Conservation (phyloP, 2,113 vertebrate genomes). For the Motacilla alba region DNA sequence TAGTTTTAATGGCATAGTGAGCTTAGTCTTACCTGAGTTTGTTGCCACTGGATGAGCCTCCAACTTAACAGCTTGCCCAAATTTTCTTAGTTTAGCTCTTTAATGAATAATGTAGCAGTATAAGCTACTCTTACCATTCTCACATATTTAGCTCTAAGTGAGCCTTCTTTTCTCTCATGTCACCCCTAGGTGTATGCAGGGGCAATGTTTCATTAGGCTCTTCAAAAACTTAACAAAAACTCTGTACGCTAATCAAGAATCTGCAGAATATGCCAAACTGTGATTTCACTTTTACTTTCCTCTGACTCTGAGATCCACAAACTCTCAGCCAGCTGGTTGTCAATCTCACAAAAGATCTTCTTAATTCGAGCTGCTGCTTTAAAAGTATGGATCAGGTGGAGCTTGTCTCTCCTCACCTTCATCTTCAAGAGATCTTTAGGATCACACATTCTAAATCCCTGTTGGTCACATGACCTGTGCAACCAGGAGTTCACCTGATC, state of each 20-base stretch:
- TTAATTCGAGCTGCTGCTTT: not conserved
- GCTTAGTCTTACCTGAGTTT: not conserved
- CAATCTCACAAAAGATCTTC: not conserved
- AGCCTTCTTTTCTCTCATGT: not conserved
- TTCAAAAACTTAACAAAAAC: not conserved
- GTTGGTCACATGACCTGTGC: not conserved
- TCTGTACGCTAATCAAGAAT: not conserved
- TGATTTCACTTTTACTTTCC: not conserved
- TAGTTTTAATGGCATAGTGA: conserved; percentile 14
- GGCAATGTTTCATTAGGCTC: not conserved
- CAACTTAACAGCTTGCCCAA: not conserved
- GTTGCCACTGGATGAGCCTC: not conserved
- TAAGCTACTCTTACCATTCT: not conserved
- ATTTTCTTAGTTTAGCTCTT: not conserved
- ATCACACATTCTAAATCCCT: not conserved
- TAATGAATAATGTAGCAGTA: not conserved
- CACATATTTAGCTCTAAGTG: not conserved
- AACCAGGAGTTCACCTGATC: not conserved
- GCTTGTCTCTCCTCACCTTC: not conserved
- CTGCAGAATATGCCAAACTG: not conserved
- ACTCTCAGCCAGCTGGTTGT: not conserved
- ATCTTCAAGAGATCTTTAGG: not conserved
- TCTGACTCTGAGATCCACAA: not conserved
- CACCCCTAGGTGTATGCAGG: fast-evolving
- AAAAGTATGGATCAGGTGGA: not conserved